A percentile compares a stretch with the other conserved stretches of the same genome.
Conservation (phyloP, 2,888 invertebrate genomes). For the Netelia inedita region DNA sequence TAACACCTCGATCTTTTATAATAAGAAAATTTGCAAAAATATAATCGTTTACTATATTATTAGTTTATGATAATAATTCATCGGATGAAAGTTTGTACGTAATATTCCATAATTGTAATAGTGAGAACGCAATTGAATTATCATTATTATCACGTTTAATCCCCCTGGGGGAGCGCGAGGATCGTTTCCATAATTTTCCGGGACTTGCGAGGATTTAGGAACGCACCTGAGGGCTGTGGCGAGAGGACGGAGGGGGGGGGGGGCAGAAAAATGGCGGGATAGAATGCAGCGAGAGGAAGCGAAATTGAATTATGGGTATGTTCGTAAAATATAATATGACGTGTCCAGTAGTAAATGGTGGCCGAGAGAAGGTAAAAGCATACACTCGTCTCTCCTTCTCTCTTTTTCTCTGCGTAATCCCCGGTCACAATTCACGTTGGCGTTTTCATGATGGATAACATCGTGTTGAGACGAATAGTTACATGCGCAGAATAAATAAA, state of each 20-base stretch:
- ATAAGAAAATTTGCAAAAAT: too few relatives aligned
- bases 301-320: conserved; percentile 63
- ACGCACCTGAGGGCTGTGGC: conserved; percentile 33
- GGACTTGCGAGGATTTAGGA: conserved; percentile 29
- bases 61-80: neutral
- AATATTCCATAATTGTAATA: neutral
- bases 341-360: conserved; percentile 57
- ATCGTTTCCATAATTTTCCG: conserved; percentile 36
- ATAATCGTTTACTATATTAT: too few relatives aligned
- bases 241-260: neutral
- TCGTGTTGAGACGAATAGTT: conserved; percentile 64
- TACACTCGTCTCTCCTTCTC: conserved; percentile 2
- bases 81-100: neutral
- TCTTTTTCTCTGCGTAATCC: conserved; percentile 59
- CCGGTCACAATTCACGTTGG: conserved; percentile 65
- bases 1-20: too few relatives aligned
- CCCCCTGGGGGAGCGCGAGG: neutral
- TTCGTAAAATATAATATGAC: conserved; percentile 66
- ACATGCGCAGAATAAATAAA: conserved; percentile 60
- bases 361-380: conserved; percentile 33
- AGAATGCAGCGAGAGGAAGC: conserved; percentile 33
- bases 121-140: neutral
- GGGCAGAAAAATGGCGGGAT: conserved; percentile 6
- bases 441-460: conserved; percentile 69
- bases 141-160: conserved; percentile 15